These are phyloP conservation scores for Nasonia giraulti DNA, from an alignment of 1,140 invertebrate species.

Conservation along the genomic window DNA sequence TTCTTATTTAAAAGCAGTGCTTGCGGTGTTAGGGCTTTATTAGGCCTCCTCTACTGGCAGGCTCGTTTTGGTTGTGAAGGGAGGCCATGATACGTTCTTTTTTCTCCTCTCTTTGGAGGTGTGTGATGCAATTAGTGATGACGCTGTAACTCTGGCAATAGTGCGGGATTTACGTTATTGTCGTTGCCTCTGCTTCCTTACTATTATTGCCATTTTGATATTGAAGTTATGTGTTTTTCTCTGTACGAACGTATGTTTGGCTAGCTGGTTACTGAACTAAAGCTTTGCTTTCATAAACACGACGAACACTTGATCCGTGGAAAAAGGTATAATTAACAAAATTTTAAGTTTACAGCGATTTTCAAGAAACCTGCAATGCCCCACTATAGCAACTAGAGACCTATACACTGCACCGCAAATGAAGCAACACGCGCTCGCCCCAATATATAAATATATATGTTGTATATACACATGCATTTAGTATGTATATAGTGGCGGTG, in stretches of 20 bases:
- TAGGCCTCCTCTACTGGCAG: background rate
- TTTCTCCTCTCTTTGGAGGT: background rate
- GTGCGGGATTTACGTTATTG: too few species aligned
- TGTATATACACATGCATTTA: background rate
- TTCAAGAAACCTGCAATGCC: background rate
- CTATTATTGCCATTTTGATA: too few species aligned
- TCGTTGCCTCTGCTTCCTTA: too few species aligned
- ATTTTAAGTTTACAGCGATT: too few species aligned
- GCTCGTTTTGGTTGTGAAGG: background rate
- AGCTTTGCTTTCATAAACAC: too few species aligned
- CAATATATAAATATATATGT: background rate
- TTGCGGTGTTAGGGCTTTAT: background rate
- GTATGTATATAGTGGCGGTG: background rate
- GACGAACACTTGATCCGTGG: too few species aligned
- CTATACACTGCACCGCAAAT: background rate
- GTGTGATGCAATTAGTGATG: background rate
- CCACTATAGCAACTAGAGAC: background rate
- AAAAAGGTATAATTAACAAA: too few species aligned
- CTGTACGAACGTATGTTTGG: too few species aligned
- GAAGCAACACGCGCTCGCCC: background rate
- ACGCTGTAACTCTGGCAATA: background rate
- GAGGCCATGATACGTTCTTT: background rate
- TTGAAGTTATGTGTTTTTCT: too few species aligned
- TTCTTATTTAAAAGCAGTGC: conserved; percentile 3
- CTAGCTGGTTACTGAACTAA: too few species aligned